Percentiles rank a stretch among this genome's conserved stretches.
These are phyloP conservation scores for Drosophila cognata DNA, from an alignment of 2,888 invertebrate genomes.

Conservation along the genomic window DNA sequence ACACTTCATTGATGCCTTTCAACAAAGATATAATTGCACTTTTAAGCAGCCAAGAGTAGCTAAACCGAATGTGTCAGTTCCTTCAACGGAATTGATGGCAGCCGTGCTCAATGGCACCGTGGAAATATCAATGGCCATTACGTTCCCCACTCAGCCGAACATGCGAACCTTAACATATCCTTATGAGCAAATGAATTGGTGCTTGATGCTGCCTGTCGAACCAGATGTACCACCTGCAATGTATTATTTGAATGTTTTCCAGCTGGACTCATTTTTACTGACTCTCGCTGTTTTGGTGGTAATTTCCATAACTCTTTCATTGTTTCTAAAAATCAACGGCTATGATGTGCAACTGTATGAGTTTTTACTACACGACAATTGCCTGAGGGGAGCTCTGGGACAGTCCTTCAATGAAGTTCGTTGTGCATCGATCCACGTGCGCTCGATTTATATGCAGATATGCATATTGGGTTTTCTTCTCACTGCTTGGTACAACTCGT, in stretches of 20 bases:
- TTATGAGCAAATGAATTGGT: constrained; percentile 70
- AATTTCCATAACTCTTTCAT: constrained; percentile 67
- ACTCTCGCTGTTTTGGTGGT: constrained; percentile 56
- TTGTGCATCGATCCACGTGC: constrained; percentile 63
- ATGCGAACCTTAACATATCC: constrained; percentile 67
- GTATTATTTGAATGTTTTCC: constrained; percentile 75
- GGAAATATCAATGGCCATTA: constrained; percentile 71
- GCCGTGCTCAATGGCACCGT: constrained; percentile 70
- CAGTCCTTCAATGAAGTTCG: constrained; percentile 75
- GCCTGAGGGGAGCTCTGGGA: constrained; percentile 76
- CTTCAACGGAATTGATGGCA: constrained; percentile 52
- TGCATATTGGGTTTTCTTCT: constrained; percentile 78
- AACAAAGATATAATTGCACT: constrained; percentile 67
- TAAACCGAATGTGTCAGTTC: constrained; percentile 31
- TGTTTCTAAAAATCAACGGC: constrained; percentile 58
- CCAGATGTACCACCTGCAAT: constrained; percentile 68
- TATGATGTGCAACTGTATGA: constrained; percentile 53
- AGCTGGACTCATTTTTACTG: constrained; percentile 61
- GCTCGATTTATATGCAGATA: constrained; percentile 77
- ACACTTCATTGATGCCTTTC: constrained; percentile 71
- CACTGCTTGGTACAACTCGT: constrained; percentile 80
- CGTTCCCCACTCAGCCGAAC: constrained; percentile 42
- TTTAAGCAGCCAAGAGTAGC: constrained; percentile 55
- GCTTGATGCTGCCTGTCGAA: constrained; percentile 80
- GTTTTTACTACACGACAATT: constrained; percentile 76